Percentiles rank a stretch among this genome's conserved stretches.
Evolutionary conservation across 2,113 vertebrate genomes (phyloP).

Genomic region (Anhinga anhinga): DNA sequence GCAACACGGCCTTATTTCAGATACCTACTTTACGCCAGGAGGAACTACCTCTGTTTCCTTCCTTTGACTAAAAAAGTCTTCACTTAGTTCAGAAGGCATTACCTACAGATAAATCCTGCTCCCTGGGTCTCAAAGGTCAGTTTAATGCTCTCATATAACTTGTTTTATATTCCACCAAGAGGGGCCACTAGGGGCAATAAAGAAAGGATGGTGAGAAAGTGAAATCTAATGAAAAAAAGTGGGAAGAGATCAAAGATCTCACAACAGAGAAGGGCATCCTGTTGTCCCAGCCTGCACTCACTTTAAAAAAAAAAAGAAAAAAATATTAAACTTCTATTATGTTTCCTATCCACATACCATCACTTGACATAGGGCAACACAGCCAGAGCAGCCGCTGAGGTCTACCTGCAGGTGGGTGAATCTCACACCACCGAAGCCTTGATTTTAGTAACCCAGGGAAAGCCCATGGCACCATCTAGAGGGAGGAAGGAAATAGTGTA

Average conservation of each 20-base stretch:
- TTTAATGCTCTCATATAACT: background rate
- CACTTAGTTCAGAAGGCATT: background rate
- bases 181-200: background rate
- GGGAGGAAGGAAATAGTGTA: background rate
- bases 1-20: background rate
- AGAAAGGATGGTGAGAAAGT: background rate
- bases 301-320: background rate
- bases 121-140: background rate
- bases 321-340: background rate
- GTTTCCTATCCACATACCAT: background rate
- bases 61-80: background rate
- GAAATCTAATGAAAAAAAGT: background rate
- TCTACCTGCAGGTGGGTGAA: background rate
- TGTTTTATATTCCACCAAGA: background rate
- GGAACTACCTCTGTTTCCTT: background rate
- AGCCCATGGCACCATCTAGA: conserved; percentile 52
- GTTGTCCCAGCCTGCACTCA: background rate
- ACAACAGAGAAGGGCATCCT: background rate
- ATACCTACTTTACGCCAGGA: background rate
- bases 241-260: background rate
- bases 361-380: background rate
- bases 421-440: background rate
- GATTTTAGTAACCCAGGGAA: background rate
- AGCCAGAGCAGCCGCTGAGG: background rate
- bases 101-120: background rate